These are phyloP conservation scores for Nematopogon swammerdamellus DNA, from an alignment of 2,888 invertebrate genomes.

Conservation along the genomic window DNA sequence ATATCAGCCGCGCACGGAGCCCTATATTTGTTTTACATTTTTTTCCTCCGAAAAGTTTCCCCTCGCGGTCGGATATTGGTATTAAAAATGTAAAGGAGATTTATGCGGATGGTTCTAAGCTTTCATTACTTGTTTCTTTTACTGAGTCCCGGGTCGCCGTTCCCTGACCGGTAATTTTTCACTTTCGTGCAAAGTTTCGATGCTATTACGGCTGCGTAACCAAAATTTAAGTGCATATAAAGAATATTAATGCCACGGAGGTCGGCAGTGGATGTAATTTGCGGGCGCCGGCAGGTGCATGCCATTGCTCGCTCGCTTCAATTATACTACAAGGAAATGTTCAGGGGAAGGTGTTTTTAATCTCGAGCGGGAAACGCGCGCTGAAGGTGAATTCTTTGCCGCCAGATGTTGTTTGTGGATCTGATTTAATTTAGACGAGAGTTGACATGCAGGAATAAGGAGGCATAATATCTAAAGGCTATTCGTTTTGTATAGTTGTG, in stretches of 20 bases:
- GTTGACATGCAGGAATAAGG: too few relatives aligned
- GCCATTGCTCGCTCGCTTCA: constrained; percentile 37
- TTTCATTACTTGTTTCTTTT: constrained; percentile 55
- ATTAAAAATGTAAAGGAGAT: constrained; percentile 58
- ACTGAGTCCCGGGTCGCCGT: constrained; percentile 50
- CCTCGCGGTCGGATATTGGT: constrained; percentile 41
- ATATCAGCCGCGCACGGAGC: constrained; percentile 47
- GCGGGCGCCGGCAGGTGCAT: constrained; percentile 34
- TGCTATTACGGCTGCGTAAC: constrained; percentile 36
- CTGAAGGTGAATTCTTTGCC: not conserved
- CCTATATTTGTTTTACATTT: constrained; percentile 36
- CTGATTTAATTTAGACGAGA: not conserved
- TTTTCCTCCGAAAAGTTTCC: constrained; percentile 40
- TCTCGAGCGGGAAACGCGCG: not conserved
- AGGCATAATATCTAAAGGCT: too few relatives aligned
- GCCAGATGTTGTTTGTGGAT: not conserved
- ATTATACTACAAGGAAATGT: not conserved
- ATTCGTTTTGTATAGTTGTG: too few relatives aligned
- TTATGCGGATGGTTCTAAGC: constrained; percentile 57
- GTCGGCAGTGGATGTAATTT: constrained; percentile 16
- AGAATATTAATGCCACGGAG: constrained; percentile 39
- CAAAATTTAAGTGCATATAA: constrained; percentile 53
- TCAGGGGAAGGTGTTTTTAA: not conserved
- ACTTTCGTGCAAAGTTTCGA: constrained; percentile 47
- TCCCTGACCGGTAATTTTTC: constrained; percentile 57